Conservation (phyloP, 2,888 invertebrate species). For the Myopa testacea region DNA sequence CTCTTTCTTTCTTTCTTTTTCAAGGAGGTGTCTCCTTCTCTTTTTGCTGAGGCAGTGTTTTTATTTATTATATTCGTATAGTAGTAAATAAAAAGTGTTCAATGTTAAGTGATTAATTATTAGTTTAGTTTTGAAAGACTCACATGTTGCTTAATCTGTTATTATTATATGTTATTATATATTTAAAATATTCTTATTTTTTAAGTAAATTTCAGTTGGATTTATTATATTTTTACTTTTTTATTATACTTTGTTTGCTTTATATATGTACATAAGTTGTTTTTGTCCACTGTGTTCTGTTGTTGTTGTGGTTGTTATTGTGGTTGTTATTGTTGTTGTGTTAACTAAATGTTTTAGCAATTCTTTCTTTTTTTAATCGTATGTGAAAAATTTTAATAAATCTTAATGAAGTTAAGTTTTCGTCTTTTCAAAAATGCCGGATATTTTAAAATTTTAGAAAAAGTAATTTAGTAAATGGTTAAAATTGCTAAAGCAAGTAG, state of each 20-base stretch:
- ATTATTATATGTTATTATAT: neutral
- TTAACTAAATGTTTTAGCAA: constrained; percentile 35
- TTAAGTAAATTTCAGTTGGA: neutral
- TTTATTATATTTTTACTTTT: neutral
- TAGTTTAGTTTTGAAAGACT: constrained; percentile 43
- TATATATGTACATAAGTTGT: no score
- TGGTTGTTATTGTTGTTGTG: no score
- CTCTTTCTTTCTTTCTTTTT: no score
- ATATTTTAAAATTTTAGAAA: neutral
- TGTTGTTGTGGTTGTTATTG: constrained; percentile 6
- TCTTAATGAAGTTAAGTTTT: neutral
- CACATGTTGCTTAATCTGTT: constrained; percentile 48
- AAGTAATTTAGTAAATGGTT: constrained; percentile 21
- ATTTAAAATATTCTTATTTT: constrained; percentile 19
- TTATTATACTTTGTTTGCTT: no score
- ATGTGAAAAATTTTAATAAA: no score
- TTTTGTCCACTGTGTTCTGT: constrained; percentile 18
- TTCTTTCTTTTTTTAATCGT: constrained; percentile 5
- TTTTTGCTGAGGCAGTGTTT: neutral
- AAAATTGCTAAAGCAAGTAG: constrained; percentile 66
- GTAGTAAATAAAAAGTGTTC: neutral
- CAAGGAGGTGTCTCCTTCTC: neutral
- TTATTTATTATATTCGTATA: neutral
- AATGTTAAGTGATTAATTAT: neutral
- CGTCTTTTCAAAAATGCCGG: no score